Evolutionary conservation across 1,140 invertebrate genomes (phyloP), one percentile per base, ranked within the genome.

Genomic region (Propsilocerus akamusi): DNA sequence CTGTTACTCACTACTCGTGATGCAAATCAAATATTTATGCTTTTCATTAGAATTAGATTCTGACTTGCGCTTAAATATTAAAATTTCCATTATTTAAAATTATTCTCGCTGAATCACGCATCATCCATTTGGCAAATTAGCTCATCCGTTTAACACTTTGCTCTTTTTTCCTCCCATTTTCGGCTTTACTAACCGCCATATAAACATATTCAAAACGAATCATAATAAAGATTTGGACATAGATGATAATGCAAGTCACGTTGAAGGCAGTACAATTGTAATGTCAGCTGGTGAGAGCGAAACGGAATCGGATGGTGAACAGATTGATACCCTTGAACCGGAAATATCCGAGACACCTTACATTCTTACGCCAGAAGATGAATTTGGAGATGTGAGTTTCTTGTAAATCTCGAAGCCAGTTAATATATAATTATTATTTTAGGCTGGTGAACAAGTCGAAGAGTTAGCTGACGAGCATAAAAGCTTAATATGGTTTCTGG

Each of bases 401-500:
- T 32, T 22, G 32, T 23, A 25, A 25, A 30, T 24, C 26, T 25
- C 37, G 26, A 34, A 34, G 26, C 22, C 24, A 26, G 26, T 28
- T 41, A 20, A 48, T 26, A 32, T 26, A 48, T 49, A 50, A 10
- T 37, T 25, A n/a, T 11, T 49, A 49, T 54, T 60, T 10, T 60
- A 89, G 81, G 79, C 80, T 52, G 88, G 88, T 4, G 89, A 91
- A 61, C 79, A 93, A 57, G 85, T 90, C 2, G 84, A 94, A 61
- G 90, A 94, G 64, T 74, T 97, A 24, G 84, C 83, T 11, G 92
- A 97, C 48, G 91, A 95, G 63, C 93, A 96, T 68, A 95, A 94
- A 64, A 91, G 86, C 22, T 68, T 96, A 25, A 83, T 97, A 58
- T 95, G 91, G 90, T 89, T 83, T 58, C 72, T 96, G 14, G 71